A percentile compares a stretch with the other conserved stretches of the same genome.
Evolutionary conservation across 1,140 invertebrate genomes (phyloP).

Genomic region (Psix sp.): DNA sequence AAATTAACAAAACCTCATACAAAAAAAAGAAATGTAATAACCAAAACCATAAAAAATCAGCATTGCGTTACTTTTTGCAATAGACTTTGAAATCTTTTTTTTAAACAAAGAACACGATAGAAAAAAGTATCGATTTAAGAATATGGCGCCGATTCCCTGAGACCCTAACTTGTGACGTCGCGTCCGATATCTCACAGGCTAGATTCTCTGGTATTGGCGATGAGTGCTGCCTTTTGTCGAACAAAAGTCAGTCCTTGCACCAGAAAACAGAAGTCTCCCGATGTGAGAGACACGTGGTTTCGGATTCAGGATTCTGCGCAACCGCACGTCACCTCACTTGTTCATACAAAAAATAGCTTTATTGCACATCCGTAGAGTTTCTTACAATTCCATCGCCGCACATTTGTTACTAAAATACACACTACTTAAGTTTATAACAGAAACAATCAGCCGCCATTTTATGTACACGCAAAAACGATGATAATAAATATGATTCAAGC

Average conservation of each 20-base stretch:
- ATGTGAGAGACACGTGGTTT: slow-evolving; percentile 40
- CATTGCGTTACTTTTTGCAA: background rate
- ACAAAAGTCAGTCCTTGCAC: slow-evolving; percentile 73
- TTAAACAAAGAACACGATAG: slow-evolving; percentile 19
- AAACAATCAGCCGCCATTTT: background rate
- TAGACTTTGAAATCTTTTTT: background rate
- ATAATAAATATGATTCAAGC: too few relatives aligned
- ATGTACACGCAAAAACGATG: too few relatives aligned
- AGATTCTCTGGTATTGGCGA: slow-evolving; percentile 84
- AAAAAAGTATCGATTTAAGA: slow-evolving; percentile 30
- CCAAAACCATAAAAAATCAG: too few relatives aligned
- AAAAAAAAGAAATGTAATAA: too few relatives aligned
- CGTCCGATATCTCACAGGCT: slow-evolving; percentile 82
- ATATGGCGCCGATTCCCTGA: slow-evolving; percentile 83
- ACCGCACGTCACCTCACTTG: slow-evolving; percentile 6
- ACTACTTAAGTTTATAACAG: background rate
- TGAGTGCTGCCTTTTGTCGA: slow-evolving; percentile 75
- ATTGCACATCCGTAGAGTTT: slow-evolving; percentile 17
- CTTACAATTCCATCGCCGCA: slow-evolving; percentile 3
- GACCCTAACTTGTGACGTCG: slow-evolving; percentile 86
- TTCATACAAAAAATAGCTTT: slow-evolving; percentile 27
- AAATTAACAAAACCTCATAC: too few relatives aligned
- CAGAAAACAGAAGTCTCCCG: slow-evolving; percentile 61
- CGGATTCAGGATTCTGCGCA: slow-evolving; percentile 19
- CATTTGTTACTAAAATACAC: background rate